Base-by-base conservation (phyloP, 2,888 invertebrate species). In the Leptopilina drosophilae region DNA sequence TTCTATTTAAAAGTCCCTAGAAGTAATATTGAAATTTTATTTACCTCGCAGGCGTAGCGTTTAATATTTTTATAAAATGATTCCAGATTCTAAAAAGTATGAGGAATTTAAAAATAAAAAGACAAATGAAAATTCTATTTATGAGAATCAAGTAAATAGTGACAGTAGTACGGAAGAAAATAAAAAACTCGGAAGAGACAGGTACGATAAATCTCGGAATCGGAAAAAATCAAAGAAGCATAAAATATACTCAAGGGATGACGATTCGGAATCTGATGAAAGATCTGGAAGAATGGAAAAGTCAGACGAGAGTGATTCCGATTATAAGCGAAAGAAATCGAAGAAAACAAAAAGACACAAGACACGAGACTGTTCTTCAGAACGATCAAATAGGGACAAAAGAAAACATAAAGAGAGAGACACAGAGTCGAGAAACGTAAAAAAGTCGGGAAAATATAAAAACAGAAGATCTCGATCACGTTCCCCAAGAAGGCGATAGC, bases 71-170 rank as follows among this genome's bases (percentile, higher is more conserved):
- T 80, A 78, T 84, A 64, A 84, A 86, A 85, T 88, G 76, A 88
- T 92, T 93, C 77, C 89, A 96, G 96, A 96, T 92, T 93, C 94
- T 4, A 94, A 93, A 53, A 95, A 95, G 84, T 96, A 94, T 89
- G 95, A 96, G 85, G 94, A 95, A 85, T 96, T 95, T 87, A 95
- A 95, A 86, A 93, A 90, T 84, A 93, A 91, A 73, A 93, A 93
- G 87, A 92, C 85, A 86, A 92, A 86, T 83, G 90, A 85, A 92
- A 85, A 88, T 89, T 88, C 62, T 90, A 81, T 67, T 87, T 76
- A 85, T 76, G 80, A 85, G 81, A 78, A 49, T 73, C 64, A 62
- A 11, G 75, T 78, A 15, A 64, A 26, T n/a, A 42, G 49, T 26
- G 33, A 77, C 1, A 69, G 42, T 66, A 78, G 66, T 62, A 76